Conservation (phyloP, 2,888 invertebrate species). For the Isoperla grammatica region DNA sequence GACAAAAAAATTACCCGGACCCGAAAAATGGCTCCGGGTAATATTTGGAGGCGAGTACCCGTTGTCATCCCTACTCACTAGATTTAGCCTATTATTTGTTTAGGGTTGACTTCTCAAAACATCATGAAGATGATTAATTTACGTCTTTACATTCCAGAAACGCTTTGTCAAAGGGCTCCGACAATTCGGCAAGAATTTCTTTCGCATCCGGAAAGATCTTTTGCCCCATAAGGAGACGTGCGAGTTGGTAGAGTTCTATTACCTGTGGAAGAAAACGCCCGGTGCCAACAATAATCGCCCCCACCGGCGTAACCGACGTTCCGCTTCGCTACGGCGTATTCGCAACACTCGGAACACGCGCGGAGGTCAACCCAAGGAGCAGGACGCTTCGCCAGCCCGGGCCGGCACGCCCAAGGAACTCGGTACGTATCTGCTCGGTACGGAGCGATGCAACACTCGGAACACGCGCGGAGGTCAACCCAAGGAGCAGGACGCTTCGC, state of each 20-base stretch:
- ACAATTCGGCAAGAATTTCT: constrained; percentile 99
- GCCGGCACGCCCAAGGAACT: constrained; percentile 39
- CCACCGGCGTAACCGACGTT: constrained; percentile 75
- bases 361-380: constrained; percentile 49
- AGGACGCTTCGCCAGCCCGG: constrained; percentile 29
- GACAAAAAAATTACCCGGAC: too few species aligned
- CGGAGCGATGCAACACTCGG: constrained; percentile 81
- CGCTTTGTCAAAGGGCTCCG: constrained; percentile 97
- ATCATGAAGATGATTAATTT: too few species aligned
- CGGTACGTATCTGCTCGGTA: constrained; percentile 54
- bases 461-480: constrained; percentile 67
- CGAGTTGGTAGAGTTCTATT: constrained; percentile 94
- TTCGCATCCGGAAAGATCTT: constrained; percentile 92
- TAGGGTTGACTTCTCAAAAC: too few species aligned
- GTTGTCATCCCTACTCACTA: too few species aligned
- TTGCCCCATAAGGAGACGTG: constrained; percentile 97
- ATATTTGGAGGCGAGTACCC: too few species aligned
- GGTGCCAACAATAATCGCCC: constrained; percentile 96
- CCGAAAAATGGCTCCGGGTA: too few species aligned
- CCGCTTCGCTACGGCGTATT: constrained; percentile 80
- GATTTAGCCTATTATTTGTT: too few species aligned
- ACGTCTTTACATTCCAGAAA: constrained; percentile 54
- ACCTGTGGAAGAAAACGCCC: constrained; percentile 98
- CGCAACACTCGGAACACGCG: constrained; percentile 83
- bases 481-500: constrained; percentile 34